phyloP scores from a whole-genome alignment of 2,888 invertebrate species.

The Odontocerum albicorne region DNA sequence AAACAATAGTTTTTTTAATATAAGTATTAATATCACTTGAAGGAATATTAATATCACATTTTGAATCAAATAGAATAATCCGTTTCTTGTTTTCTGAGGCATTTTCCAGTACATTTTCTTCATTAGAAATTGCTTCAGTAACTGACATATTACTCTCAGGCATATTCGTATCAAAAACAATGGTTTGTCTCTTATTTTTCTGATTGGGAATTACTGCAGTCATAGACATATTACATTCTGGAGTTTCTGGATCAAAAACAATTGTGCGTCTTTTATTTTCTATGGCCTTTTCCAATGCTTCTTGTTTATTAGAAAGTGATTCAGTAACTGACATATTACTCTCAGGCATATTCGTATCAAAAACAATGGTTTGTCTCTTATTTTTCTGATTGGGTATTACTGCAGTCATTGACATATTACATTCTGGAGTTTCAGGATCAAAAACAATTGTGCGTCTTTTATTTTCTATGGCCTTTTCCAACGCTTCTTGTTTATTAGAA shows the following conservation, averaged over 20 bases:
- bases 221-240: constrained; percentile 21
- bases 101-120: too few relatives aligned
- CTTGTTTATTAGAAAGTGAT: not conserved
- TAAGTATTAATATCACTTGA: too few relatives aligned
- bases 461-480: not conserved
- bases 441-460: constrained; percentile 12
- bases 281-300: not conserved
- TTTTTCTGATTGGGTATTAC: not conserved
- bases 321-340: constrained; percentile 27
- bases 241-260: not conserved
- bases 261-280: constrained; percentile 11
- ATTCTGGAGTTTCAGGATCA: constrained; percentile 4
- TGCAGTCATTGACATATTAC: constrained; percentile 20
- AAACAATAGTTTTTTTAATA: not conserved
- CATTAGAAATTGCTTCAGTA: not conserved
- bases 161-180: not conserved
- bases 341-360: constrained; percentile 14
- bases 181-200: not conserved
- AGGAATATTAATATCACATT: too few relatives aligned
- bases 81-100: constrained; percentile 7
- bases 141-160: not conserved
- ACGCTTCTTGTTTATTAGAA: not conserved
- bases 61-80: not conserved
- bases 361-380: constrained; percentile 19
- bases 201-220: constrained; percentile 4